Base-by-base conservation (phyloP, 2,888 invertebrate species). In the Octonoba sinensis region DNA sequence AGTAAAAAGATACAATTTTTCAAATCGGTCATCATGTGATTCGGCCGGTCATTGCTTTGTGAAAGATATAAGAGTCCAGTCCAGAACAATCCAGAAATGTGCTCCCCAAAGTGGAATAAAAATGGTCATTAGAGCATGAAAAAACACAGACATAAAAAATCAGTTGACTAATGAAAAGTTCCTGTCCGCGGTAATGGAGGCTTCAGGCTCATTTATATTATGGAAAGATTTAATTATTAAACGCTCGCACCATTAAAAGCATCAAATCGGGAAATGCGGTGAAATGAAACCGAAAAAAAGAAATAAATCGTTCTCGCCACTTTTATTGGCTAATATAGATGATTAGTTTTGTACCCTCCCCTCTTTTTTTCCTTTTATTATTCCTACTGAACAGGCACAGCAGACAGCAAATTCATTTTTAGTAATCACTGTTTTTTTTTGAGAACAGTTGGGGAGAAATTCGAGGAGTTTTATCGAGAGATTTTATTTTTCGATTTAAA, bases 241-340 rank as follows among this genome's bases (percentile, higher is more conserved):
- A 66, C 60, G 47, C 36, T 54, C n/a, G 62, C 59, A 13, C 78
- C 78, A 78, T 78, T 78, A 72, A n/a, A 62, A 18, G 59, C 46
- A 64, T 65, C 49, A 49, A 20, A 20, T n/a, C 18, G 54, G 54
- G 16, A 54, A 20, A n/a, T 18, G 54, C 54, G 54, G 20, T 8
- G 18, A 20, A 54, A 54, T 54, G 46, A 65, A 65, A 46, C 49
- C 65, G 65, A 65, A 49, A 49, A 49, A 65, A 71, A 64, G 67
- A 62, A 62, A 78, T 66, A 72, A 72, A 57, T 51, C 65, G 59
- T 67, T 59, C 54, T 18, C 66, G 62, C 47, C 57, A 27, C 66
- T 78, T 78, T 78, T 78, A 78, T 78, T 78, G 78, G 78, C 72
- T 78, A 78, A 78, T 78, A 72, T 72, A 78, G 78, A 72, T 78